Percentiles rank a stretch among this genome's conserved stretches.
These are phyloP conservation scores for Gadopsis marmoratus DNA, from an alignment of 2,797 vertebrate species.

Conservation along the genomic window DNA sequence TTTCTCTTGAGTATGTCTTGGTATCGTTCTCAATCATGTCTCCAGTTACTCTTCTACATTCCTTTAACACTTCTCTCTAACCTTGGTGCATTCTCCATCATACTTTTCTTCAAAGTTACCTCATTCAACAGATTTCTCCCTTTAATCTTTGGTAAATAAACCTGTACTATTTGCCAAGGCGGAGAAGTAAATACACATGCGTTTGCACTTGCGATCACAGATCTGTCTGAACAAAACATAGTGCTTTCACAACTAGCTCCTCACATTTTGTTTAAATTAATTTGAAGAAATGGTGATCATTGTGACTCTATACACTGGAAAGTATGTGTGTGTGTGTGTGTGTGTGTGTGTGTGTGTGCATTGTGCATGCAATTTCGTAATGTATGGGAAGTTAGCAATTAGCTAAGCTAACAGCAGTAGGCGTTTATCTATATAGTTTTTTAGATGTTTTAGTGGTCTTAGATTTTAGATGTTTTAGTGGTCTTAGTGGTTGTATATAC, in stretches of 20 bases:
- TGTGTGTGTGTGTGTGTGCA: neutral
- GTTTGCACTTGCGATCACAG: neutral
- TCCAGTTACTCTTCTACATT: neutral
- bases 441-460: conserved; percentile 28
- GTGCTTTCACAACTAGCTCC: neutral
- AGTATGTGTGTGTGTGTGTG: neutral
- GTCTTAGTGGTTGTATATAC: conserved; percentile 11
- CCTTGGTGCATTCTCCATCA: neutral
- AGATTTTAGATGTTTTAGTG: conserved; percentile 42
- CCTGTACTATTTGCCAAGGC: neutral
- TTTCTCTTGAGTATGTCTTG: neutral
- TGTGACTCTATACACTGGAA: neutral
- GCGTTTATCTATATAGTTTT: conserved; percentile 47
- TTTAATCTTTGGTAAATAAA: neutral
- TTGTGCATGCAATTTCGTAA: conserved; percentile 30
- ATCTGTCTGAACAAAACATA: conserved; percentile 23
- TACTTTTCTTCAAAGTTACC: neutral
- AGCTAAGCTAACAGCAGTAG: conserved; percentile 48
- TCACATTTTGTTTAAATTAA: conserved; percentile 3
- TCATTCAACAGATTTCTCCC: neutral
- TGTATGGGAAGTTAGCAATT: conserved; percentile 42
- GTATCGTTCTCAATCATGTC: neutral
- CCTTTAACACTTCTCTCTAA: neutral
- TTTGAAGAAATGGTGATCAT: neutral
- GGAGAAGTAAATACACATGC: neutral